Base-by-base conservation (phyloP, 2,797 vertebrate genomes). In the Bovichtus variegatus region DNA sequence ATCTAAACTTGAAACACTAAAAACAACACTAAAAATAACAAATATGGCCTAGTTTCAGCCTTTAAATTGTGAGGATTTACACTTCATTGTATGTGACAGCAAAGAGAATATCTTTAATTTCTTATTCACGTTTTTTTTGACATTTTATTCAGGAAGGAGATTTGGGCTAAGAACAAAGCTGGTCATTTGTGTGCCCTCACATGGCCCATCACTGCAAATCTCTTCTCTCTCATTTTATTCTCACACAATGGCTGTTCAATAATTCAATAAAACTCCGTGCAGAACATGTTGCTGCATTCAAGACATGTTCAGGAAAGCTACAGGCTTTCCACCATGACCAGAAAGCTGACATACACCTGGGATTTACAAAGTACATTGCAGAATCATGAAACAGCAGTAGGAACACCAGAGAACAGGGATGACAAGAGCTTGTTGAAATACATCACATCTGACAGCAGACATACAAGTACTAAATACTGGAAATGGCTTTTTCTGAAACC, bases 231-330 rank as follows among this genome's bases (percentile, higher is more conserved):
- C 13, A 31, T 78, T 84, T 59, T 50, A 77, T 79, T 65, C 44
- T 54, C 46, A 71, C 77, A 81, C 70, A 61, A 41, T 4, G 29
- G 18, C 60, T 87, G 55, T 80, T 90, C 31, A 90, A 92, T 92
- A 85, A 91, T 91, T 87, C 60, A 92, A 58, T 62, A 15, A 43
- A 80, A 40, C 51, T 69, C 54, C 34, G 41, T 51, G 38, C 71
- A 34, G 57, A 76, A 61, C 49, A 78, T 67, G 74, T 69, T 71
- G 63, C 61, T 19, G 31, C 62, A 34, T 31, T 51, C 40, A 59
- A 58, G 74, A 53, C 55, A 18, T 65, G 76, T 70, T 44, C 29
- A 15, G 82, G 53, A 54, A n/a, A 79, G 67, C 66, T 71, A 62
- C 70, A 71, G 51, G 59, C 31, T 71, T 55, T 65, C 57, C 23